Conservation (phyloP, 2,113 vertebrate genomes). For the Microtus ochrogaster region DNA sequence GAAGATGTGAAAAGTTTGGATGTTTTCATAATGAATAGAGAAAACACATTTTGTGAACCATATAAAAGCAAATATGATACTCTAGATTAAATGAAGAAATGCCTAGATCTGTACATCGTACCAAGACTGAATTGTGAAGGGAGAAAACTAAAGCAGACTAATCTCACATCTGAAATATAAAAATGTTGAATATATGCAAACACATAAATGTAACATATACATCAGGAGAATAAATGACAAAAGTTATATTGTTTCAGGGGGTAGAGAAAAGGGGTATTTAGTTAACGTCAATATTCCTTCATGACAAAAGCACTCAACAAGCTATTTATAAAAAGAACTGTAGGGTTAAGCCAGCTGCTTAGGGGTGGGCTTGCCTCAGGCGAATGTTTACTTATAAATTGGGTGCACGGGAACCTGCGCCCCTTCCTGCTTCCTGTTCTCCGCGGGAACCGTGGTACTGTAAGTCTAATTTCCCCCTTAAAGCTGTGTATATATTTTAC, state of each 20-base stretch:
- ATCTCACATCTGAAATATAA: not conserved
- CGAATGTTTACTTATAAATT: no score
- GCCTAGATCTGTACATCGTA: not conserved
- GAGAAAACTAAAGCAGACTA: not conserved
- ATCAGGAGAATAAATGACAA: not conserved
- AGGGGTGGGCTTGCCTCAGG: no score
- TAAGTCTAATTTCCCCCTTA: no score
- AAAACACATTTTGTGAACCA: conserved; percentile 1
- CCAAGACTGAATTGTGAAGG: not conserved
- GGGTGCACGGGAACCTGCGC: no score
- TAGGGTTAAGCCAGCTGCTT: no score
- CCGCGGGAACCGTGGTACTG: no score
- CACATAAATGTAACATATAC: not conserved
- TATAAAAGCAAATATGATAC: not conserved
- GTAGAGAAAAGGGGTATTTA: not conserved
- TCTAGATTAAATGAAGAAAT: not conserved
- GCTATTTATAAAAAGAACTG: not conserved
- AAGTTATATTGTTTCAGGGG: not conserved
- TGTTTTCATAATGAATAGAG: not conserved
- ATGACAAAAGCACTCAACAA: not conserved
- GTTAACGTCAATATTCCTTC: not conserved
- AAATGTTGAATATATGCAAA: not conserved
- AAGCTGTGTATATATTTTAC: no score
- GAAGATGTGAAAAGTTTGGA: not conserved
- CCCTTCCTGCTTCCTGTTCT: no score